Conservation (phyloP, 2,888 invertebrate species). For the Neuroscelio doddi region DNA sequence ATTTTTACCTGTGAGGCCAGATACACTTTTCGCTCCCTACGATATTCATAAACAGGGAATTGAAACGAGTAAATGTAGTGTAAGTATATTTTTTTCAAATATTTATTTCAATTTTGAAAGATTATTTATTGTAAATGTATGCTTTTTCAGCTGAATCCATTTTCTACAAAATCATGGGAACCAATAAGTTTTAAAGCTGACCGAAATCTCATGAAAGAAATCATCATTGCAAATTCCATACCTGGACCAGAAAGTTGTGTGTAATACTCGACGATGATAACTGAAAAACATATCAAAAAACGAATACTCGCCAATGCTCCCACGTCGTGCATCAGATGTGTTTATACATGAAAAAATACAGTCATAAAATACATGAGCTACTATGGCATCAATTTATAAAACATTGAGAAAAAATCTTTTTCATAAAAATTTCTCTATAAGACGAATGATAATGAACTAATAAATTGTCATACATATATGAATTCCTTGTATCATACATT, state of each 20-base stretch:
- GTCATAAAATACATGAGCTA: neutral
- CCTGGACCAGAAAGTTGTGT: constrained; percentile 93
- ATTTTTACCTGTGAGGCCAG: constrained; percentile 70
- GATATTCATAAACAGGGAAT: constrained; percentile 70
- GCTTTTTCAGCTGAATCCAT: constrained; percentile 66
- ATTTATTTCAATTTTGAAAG: neutral
- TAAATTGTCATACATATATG: constrained; percentile 9
- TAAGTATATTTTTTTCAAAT: constrained; percentile 50
- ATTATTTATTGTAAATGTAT: neutral
- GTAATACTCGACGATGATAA: constrained; percentile 70
- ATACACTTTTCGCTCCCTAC: constrained; percentile 69
- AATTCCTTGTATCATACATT: no score
- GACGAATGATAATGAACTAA: constrained; percentile 3
- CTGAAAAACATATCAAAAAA: constrained; percentile 8
- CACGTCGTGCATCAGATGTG: neutral
- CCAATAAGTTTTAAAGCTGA: constrained; percentile 71
- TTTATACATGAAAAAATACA: constrained; percentile 1
- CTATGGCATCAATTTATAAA: neutral
- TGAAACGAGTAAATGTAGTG: constrained; percentile 69
- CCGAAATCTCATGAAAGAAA: constrained; percentile 70
- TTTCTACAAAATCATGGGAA: constrained; percentile 70
- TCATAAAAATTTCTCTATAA: constrained; percentile 6
- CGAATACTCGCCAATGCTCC: neutral
- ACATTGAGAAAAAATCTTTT: constrained; percentile 1
- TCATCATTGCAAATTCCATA: constrained; percentile 86